Evolutionary conservation across 2,888 invertebrate genomes (phyloP).

Genomic region (Osedax frankpressi): DNA sequence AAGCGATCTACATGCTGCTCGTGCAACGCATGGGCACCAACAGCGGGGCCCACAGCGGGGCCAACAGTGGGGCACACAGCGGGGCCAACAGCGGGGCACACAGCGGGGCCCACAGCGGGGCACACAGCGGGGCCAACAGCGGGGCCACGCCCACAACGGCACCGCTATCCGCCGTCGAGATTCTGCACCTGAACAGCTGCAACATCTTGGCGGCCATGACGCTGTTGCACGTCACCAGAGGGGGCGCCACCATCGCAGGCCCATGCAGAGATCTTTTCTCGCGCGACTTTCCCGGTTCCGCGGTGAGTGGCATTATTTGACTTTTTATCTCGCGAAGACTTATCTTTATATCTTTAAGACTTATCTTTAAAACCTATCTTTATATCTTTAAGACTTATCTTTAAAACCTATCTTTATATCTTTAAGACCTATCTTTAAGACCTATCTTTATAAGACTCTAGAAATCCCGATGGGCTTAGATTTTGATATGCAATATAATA

Average conservation of each 20-base stretch:
- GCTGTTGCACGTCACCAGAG: slow-evolving; percentile 30
- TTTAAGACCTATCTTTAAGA: too few species aligned
- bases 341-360: too few species aligned
- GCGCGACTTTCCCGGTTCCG: too few species aligned
- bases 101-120: slow-evolving; percentile 28
- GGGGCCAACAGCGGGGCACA: slow-evolving; percentile 29
- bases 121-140: slow-evolving; percentile 32
- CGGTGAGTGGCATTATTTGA: too few species aligned
- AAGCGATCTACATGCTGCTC: slow-evolving; percentile 47
- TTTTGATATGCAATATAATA: too few species aligned
- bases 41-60: slow-evolving; percentile 32
- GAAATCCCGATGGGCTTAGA: too few species aligned
- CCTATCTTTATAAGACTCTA: too few species aligned
- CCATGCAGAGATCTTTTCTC: slow-evolving; percentile 19
- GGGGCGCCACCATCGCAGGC: slow-evolving; percentile 31
- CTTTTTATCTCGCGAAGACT: too few species aligned
- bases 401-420: too few species aligned
- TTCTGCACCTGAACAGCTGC: slow-evolving; percentile 44
- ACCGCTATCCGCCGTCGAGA: slow-evolving; percentile 39
- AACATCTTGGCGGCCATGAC: slow-evolving; percentile 44
- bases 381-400: too few species aligned
- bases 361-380: too few species aligned
- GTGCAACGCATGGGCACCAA: slow-evolving; percentile 42
- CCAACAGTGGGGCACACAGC: slow-evolving; percentile 34
- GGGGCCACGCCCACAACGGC: slow-evolving; percentile 17